These are phyloP conservation scores for Arctocebus calabarensis DNA, from an alignment of 2,797 vertebrate genomes.

Conservation along the genomic window DNA sequence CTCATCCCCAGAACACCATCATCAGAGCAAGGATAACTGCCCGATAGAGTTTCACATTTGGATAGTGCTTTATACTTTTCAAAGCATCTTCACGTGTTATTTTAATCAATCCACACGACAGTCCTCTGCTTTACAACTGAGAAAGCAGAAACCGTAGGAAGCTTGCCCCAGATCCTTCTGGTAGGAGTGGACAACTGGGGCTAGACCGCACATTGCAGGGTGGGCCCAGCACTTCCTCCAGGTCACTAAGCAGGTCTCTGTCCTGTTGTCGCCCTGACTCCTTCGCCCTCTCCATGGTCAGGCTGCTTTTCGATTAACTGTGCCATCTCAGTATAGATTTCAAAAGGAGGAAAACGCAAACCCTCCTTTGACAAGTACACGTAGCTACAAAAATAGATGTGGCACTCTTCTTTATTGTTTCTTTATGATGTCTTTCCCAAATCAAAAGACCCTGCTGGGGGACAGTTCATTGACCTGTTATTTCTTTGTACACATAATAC, in stretches of 20 bases:
- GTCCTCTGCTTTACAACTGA: not conserved
- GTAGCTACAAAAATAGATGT: constrained; percentile 70
- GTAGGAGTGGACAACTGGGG: not conserved
- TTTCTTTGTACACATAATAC: constrained; percentile 50
- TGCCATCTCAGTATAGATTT: not conserved
- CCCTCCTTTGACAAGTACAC: constrained; percentile 47
- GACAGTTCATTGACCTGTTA: constrained; percentile 52
- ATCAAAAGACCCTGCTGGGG: constrained; percentile 54
- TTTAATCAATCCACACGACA: not conserved
- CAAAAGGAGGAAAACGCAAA: constrained; percentile 34
- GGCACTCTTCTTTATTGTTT: constrained; percentile 47
- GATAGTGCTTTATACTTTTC: constrained; percentile 31
- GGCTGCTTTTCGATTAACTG: not conserved
- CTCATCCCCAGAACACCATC: not conserved
- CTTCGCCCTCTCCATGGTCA: not conserved
- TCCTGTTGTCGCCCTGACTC: not conserved
- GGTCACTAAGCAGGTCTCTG: not conserved
- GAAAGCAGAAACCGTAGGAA: not conserved
- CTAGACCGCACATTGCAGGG: not conserved
- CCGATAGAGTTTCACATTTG: not conserved
- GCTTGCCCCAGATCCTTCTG: not conserved
- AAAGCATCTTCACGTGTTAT: constrained; percentile 11
- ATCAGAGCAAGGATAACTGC: not conserved
- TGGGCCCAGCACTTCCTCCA: not conserved
- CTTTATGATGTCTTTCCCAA: constrained; percentile 51